A percentile compares a stretch with the other conserved stretches of the same genome.
phyloP scores from a whole-genome alignment of 2,797 vertebrate species.

The Delichon dasypus region DNA sequence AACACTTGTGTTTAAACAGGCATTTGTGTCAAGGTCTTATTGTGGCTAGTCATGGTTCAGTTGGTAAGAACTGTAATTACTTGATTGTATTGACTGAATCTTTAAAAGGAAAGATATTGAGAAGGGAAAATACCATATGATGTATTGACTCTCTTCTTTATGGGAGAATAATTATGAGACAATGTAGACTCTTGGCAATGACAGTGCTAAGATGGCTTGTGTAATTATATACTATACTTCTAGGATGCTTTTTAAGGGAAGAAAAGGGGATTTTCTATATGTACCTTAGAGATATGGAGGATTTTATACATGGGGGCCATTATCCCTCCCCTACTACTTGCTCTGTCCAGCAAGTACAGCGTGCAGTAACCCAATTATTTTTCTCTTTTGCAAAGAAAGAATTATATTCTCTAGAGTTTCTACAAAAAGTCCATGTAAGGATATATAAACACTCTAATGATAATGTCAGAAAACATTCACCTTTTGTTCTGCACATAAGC shows the following conservation, averaged over 20 bases:
- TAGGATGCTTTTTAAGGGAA: not conserved
- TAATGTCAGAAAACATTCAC: not conserved
- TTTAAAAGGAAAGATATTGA: not conserved
- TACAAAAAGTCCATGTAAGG: not conserved
- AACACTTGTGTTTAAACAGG: not conserved
- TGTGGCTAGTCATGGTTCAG: not conserved
- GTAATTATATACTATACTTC: not conserved
- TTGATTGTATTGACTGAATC: not conserved
- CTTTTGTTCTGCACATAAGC: not conserved
- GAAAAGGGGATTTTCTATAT: not conserved
- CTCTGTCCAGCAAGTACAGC: not conserved
- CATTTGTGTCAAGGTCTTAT: not conserved
- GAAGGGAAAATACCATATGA: not conserved
- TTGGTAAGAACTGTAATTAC: not conserved
- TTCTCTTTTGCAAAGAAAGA: not conserved
- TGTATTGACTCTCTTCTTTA: not conserved
- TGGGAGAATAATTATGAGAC: not conserved
- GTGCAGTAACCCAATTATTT: not conserved
- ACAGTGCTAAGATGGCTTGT: not conserved
- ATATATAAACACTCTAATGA: not conserved
- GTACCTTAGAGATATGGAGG: not conserved
- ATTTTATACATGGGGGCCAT: not conserved
- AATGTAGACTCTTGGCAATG: not conserved
- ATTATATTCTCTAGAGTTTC: not conserved
- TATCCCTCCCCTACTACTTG: not conserved